Percentiles rank a stretch among this genome's conserved stretches.
Evolutionary conservation across 1,140 invertebrate genomes (phyloP).

Genomic region (Parapsyche elsis): DNA sequence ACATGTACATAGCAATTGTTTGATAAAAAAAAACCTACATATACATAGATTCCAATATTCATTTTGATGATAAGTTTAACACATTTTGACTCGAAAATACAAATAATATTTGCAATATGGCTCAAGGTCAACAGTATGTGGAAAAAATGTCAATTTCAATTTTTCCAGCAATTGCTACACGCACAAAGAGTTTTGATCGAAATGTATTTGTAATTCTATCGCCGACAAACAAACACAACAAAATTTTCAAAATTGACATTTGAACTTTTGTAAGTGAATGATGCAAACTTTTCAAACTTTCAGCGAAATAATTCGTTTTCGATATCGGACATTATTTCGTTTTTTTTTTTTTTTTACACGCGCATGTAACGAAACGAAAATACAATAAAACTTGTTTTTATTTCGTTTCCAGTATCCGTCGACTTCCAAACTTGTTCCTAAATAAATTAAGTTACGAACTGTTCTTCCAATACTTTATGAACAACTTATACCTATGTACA

Average conservation of each 20-base stretch:
- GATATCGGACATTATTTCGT: not conserved
- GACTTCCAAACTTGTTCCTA: not conserved
- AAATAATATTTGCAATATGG: no score
- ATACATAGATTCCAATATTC: no score
- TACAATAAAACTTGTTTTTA: constrained; percentile 13
- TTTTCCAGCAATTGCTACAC: no score
- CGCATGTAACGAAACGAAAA: not conserved
- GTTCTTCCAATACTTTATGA: constrained; percentile 19
- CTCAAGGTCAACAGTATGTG: no score
- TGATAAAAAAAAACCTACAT: no score
- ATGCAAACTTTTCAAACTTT: constrained; percentile 8
- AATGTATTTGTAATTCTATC: not conserved
- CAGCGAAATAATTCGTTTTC: not conserved
- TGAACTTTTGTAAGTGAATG: constrained; percentile 11
- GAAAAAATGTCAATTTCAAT: no score
- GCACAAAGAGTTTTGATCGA: not conserved
- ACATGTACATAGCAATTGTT: no score
- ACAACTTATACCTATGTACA: no score
- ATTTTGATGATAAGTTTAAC: no score
- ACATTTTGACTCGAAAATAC: no score
- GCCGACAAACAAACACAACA: not conserved
- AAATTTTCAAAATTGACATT: constrained; percentile 18
- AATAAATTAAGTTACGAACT: constrained; percentile 34
- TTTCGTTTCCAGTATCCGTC: not conserved
- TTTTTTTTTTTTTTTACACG: not conserved